These are phyloP conservation scores for Cataglyphis altisquamis DNA, from an alignment of 2,888 invertebrate species.

Conservation along the genomic window DNA sequence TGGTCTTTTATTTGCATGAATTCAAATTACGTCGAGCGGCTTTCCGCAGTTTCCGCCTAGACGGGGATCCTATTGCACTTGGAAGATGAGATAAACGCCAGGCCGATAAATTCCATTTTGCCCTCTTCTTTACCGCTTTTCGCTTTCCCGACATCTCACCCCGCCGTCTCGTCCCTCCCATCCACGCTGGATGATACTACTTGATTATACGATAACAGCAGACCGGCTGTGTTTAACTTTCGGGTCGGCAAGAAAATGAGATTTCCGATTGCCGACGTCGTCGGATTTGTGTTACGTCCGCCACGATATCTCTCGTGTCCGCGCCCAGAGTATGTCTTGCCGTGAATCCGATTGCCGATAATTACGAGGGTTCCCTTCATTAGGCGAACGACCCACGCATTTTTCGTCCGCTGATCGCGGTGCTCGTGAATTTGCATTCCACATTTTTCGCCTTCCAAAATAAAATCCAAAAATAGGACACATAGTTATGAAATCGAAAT, in stretches of 20 bases:
- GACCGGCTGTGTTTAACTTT: slow-evolving; percentile 52
- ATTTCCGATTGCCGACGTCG: slow-evolving; percentile 46
- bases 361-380: slow-evolving; percentile 28
- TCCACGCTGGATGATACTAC: slow-evolving; percentile 43
- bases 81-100: slow-evolving; percentile 60
- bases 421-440: slow-evolving; percentile 1
- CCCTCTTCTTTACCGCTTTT: slow-evolving; percentile 36
- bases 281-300: slow-evolving; percentile 36
- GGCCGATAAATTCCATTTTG: slow-evolving; percentile 56
- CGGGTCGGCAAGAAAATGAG: slow-evolving; percentile 50
- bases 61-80: slow-evolving; percentile 50
- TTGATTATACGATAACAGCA: slow-evolving; percentile 57
- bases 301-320: slow-evolving; percentile 13
- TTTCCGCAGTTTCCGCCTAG: slow-evolving; percentile 39
- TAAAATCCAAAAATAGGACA: neutral
- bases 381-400: neutral
- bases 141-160: neutral
- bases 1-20: slow-evolving; percentile 56
- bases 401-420: neutral
- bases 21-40: slow-evolving; percentile 59
- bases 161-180: slow-evolving; percentile 19
- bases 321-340: neutral
- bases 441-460: neutral
- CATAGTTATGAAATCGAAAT: neutral
- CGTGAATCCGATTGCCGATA: slow-evolving; percentile 30